Percentiles rank a stretch among this genome's conserved stretches.
Conservation (phyloP, 2,888 invertebrate species). For the Achlya flavicornis region DNA sequence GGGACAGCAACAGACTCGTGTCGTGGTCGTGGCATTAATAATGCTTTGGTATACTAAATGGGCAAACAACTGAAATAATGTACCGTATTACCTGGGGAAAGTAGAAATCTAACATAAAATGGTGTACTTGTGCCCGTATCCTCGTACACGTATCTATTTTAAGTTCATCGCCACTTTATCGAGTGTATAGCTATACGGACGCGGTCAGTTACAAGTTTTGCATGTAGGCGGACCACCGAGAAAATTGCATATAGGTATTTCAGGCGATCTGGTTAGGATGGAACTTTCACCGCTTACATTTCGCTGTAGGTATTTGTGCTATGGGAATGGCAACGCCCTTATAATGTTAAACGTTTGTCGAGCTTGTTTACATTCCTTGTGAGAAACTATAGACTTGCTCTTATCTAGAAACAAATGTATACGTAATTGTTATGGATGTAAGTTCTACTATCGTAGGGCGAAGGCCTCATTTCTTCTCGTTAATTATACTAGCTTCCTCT, state of each 20-base stretch:
- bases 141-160: conserved; percentile 29
- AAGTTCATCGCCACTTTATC: conserved; percentile 27
- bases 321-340: conserved; percentile 64
- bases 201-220: conserved; percentile 32
- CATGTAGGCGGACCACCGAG: conserved; percentile 38
- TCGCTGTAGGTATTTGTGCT: conserved; percentile 73
- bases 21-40: conserved; percentile 26
- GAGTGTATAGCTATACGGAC: conserved; percentile 19
- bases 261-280: conserved; percentile 61
- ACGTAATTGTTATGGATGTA: background rate
- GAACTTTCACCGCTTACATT: conserved; percentile 77
- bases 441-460: background rate
- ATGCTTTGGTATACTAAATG: conserved; percentile 20
- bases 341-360: conserved; percentile 52
- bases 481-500: background rate
- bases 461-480: background rate
- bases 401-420: conserved; percentile 6
- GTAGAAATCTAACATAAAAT: conserved; percentile 52
- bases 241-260: conserved; percentile 67
- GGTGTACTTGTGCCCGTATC: conserved; percentile 36
- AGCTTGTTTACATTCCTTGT: conserved; percentile 9
- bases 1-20: background rate
- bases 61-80: conserved; percentile 32
- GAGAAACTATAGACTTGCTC: conserved; percentile 1
- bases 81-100: conserved; percentile 52